Conservation (phyloP, 2,797 vertebrate genomes). For the Chiloscyllium punctatum region DNA sequence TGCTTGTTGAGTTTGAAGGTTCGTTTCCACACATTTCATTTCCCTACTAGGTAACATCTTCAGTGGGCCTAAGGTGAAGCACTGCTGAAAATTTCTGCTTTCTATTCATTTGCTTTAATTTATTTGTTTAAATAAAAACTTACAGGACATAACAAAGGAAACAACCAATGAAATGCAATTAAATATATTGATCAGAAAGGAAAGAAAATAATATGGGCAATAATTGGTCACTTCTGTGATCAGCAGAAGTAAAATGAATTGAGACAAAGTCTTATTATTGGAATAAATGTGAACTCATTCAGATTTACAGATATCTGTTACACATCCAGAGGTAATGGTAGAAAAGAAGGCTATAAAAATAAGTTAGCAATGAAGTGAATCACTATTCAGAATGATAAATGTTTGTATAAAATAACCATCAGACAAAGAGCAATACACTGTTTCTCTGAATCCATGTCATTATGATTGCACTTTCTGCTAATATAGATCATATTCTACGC, state of each 20-base stretch:
- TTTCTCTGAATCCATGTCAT: no score
- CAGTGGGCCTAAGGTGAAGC: no score
- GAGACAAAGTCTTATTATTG: not conserved
- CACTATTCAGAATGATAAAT: not conserved
- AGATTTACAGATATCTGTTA: not conserved
- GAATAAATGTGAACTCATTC: not conserved
- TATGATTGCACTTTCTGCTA: no score
- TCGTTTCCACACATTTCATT: no score
- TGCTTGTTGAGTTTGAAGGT: no score
- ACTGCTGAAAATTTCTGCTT: no score
- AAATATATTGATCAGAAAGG: not conserved
- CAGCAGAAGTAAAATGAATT: not conserved
- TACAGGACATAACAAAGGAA: not conserved
- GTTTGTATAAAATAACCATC: not conserved
- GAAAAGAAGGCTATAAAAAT: not conserved
- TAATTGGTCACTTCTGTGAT: not conserved
- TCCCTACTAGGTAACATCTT: no score
- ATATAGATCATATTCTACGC: not conserved
- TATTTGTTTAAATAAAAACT: not conserved
- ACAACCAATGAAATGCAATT: not conserved
- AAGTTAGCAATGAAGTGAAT: not conserved
- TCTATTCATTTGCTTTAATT: no score
- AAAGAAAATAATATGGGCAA: not conserved
- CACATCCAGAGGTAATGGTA: not conserved
- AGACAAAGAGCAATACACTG: not conserved